These are phyloP conservation scores for Ectobius pallidus DNA, from an alignment of 2,888 invertebrate species.

Conservation along the genomic window DNA sequence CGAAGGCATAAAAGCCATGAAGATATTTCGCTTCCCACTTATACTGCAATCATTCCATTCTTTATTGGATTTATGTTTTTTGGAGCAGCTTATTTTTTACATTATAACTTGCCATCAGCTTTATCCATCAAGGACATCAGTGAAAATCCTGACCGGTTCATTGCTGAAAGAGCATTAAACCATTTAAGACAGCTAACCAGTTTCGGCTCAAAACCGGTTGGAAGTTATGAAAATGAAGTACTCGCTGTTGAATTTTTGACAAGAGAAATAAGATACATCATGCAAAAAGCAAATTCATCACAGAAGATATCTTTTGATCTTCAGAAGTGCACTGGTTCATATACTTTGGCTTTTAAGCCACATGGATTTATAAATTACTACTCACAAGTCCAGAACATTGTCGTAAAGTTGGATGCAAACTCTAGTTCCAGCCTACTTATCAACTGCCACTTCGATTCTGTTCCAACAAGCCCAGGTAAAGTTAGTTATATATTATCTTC, in stretches of 20 bases:
- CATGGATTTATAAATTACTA: conserved; percentile 58
- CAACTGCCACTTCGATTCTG: conserved; percentile 65
- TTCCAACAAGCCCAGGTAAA: conserved; percentile 59
- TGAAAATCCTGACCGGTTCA: conserved; percentile 58
- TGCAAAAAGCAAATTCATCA: conserved; percentile 47
- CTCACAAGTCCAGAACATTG: conserved; percentile 56
- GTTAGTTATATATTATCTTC: no score
- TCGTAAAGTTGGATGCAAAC: conserved; percentile 57
- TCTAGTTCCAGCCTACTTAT: conserved; percentile 54
- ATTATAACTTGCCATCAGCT: conserved; percentile 58
- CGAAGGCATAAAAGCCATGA: neutral
- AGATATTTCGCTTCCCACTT: neutral
- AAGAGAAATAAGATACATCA: conserved; percentile 51
- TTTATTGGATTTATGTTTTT: conserved; percentile 4
- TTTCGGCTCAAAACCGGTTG: conserved; percentile 48
- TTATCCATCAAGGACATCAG: conserved; percentile 55
- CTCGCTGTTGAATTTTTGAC: conserved; percentile 54
- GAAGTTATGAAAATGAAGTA: conserved; percentile 48
- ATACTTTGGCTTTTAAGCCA: conserved; percentile 56
- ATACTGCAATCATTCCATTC: neutral
- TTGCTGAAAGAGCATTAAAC: conserved; percentile 69
- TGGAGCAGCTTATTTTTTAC: neutral
- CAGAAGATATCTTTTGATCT: conserved; percentile 53
- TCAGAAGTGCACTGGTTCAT: conserved; percentile 59
- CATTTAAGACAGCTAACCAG: conserved; percentile 61